These are phyloP conservation scores for Agrochola circellaris DNA, from an alignment of 2,888 invertebrate genomes.

Conservation along the genomic window DNA sequence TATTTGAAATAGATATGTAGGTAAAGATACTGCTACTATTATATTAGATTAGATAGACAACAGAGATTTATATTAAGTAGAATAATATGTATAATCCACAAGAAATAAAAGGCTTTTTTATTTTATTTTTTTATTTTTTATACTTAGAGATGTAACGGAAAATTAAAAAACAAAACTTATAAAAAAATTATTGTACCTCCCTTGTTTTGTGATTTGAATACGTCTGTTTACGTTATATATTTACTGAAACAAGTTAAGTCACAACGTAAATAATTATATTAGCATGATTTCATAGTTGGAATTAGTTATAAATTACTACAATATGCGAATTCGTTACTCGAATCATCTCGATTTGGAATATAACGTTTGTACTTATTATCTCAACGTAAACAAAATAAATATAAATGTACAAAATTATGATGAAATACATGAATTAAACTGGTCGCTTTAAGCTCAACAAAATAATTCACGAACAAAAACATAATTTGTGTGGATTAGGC, in stretches of 20 bases:
- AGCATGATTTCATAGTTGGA: slow-evolving; percentile 16
- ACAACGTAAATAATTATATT: slow-evolving; percentile 19
- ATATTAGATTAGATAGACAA: no score
- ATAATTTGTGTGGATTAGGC: slow-evolving; percentile 31
- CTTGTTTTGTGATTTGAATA: not conserved
- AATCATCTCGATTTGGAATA: slow-evolving; percentile 5
- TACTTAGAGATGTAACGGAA: not conserved
- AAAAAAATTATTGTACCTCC: no score
- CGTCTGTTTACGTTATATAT: not conserved
- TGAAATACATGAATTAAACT: not conserved
- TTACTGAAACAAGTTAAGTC: not conserved
- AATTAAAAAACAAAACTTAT: not conserved
- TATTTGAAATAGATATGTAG: no score
- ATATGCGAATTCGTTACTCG: slow-evolving; percentile 33
- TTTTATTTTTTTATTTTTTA: no score
- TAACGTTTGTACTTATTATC: not conserved
- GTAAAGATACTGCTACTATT: no score
- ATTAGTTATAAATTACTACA: slow-evolving; percentile 19
- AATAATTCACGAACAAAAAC: slow-evolving; percentile 36
- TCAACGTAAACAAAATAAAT: not conserved
- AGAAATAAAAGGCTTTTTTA: no score
- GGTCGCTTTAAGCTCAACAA: not conserved
- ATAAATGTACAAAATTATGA: slow-evolving; percentile 10
- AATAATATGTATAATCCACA: no score
- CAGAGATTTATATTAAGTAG: no score